Percentiles rank a stretch among this genome's conserved stretches.
Conservation (phyloP, 2,797 vertebrate genomes). For the Pseudotriccus pelzelni region DNA sequence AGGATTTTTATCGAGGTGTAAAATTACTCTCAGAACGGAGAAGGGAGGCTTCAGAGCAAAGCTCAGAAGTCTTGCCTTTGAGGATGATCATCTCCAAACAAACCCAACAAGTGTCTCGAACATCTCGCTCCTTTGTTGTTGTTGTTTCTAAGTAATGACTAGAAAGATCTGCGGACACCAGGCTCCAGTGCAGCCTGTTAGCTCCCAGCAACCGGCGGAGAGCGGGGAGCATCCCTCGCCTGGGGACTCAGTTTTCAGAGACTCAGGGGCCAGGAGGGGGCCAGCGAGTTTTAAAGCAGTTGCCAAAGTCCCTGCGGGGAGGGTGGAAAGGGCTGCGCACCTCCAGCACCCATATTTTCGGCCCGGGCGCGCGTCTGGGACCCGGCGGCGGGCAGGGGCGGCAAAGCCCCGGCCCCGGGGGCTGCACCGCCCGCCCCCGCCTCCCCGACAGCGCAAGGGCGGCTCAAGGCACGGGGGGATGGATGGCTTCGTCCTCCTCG, state of each 20-base stretch:
- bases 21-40: neutral
- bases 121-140: neutral
- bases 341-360: neutral
- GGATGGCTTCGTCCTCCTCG: neutral
- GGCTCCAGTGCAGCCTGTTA: neutral
- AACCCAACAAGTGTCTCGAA: conserved; percentile 56
- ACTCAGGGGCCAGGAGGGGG: neutral
- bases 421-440: neutral
- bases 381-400: neutral
- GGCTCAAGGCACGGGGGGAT: neutral
- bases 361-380: neutral
- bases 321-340: neutral
- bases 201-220: neutral
- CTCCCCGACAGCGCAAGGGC: neutral
- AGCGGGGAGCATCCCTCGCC: neutral
- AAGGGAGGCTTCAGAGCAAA: neutral
- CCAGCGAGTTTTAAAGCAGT: neutral
- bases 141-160: neutral
- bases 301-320: neutral
- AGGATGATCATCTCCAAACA: neutral
- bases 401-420: neutral
- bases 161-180: neutral
- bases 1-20: neutral
- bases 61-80: neutral
- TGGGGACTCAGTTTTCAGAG: neutral